Percentiles rank a stretch among this genome's conserved stretches.
Conservation (phyloP, 2,888 invertebrate species). For the Odontocolon sp. region DNA sequence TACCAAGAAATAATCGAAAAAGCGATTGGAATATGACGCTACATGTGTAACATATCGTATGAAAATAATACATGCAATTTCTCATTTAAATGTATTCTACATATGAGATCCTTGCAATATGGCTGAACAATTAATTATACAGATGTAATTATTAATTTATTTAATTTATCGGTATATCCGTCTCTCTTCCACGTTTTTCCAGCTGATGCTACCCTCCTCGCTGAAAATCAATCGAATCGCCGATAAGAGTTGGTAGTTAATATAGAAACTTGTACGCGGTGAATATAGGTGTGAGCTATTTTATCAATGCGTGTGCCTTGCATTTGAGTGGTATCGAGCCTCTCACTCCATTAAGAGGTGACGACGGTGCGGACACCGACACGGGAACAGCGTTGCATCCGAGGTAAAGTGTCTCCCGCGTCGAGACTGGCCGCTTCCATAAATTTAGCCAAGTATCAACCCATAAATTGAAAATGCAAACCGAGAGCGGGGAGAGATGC, state of each 20-base stretch:
- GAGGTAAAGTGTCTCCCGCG: slow-evolving; percentile 65
- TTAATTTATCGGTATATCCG: slow-evolving; percentile 4
- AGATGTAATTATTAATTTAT: slow-evolving; percentile 33
- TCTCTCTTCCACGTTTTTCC: slow-evolving; percentile 2
- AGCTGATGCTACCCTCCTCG: no score
- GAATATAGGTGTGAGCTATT: slow-evolving; percentile 59
- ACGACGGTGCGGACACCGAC: neutral
- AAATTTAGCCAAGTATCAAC: slow-evolving; percentile 73
- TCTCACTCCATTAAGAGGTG: neutral
- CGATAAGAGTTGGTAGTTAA: neutral
- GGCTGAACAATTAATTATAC: slow-evolving; percentile 22
- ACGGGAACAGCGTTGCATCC: slow-evolving; percentile 26
- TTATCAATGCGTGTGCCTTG: neutral
- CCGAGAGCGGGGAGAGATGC: slow-evolving; percentile 32
- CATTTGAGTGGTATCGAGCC: slow-evolving; percentile 8
- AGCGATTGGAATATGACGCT: slow-evolving; percentile 18
- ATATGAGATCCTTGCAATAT: neutral
- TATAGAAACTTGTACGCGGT: slow-evolving; percentile 34
- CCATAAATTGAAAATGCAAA: slow-evolving; percentile 75
- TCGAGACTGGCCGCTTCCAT: slow-evolving; percentile 64
- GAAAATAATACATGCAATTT: slow-evolving; percentile 13
- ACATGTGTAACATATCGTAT: neutral
- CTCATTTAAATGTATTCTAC: neutral
- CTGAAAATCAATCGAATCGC: slow-evolving; percentile 18
- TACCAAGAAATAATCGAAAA: slow-evolving; percentile 31